Evolutionary conservation across 1,140 invertebrate species (phyloP).

Genomic region (Rhynchophorus ferrugineus): DNA sequence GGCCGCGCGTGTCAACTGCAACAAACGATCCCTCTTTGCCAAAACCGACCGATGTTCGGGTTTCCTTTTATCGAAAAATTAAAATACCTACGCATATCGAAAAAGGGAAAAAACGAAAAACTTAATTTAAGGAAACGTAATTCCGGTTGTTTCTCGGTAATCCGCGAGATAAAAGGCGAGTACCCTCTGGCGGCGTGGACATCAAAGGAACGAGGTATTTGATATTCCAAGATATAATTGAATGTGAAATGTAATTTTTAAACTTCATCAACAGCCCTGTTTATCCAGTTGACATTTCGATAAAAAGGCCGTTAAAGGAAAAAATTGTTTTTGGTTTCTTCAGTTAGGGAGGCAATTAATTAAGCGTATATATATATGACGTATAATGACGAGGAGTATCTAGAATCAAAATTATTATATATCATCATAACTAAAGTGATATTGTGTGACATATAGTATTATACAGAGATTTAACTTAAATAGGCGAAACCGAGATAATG

Average conservation of each 20-base stretch:
- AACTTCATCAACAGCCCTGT: constrained; percentile 24
- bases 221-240: constrained; percentile 25
- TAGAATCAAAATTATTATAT: too few species aligned
- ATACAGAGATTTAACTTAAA: too few species aligned
- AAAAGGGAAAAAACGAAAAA: background rate
- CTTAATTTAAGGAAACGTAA: background rate
- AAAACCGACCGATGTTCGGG: background rate
- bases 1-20: too few species aligned
- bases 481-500: too few species aligned
- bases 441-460: too few species aligned
- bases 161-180: constrained; percentile 17
- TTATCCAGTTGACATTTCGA: constrained; percentile 23
- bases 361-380: too few species aligned
- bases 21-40: too few species aligned
- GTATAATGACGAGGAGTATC: too few species aligned
- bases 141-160: constrained; percentile 7
- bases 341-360: background rate
- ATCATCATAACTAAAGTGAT: too few species aligned
- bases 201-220: constrained; percentile 22
- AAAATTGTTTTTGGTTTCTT: too few species aligned
- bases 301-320: constrained; percentile 8
- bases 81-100: background rate
- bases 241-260: constrained; percentile 26
- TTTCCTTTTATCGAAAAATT: background rate
- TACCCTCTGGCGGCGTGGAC: constrained; percentile 11